These are phyloP conservation scores for Epizoanthus ramosus DNA, from an alignment of 92 coral and sea anemone genomes.

Conservation along the genomic window DNA sequence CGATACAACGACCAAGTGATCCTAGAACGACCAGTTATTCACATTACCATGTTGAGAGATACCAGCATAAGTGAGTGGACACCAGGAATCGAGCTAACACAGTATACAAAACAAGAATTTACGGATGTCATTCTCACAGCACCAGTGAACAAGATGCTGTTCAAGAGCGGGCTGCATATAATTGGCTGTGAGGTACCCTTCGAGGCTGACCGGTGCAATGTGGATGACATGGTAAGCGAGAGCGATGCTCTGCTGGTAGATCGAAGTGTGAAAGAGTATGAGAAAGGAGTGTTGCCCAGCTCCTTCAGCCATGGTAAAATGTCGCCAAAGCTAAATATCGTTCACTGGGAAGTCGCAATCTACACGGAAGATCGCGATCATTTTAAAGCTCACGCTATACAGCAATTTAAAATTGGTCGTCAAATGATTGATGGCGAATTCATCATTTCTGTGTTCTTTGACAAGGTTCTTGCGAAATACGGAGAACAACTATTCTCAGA, in stretches of 20 bases:
- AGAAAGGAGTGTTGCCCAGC: slow-evolving; percentile 56
- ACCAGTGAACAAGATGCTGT: slow-evolving; percentile 58
- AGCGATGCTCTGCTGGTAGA: slow-evolving; percentile 74
- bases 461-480: slow-evolving; percentile 50
- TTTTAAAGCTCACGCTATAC: slow-evolving; percentile 69
- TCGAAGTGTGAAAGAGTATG: slow-evolving; percentile 71
- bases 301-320: slow-evolving; percentile 86
- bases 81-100: slow-evolving; percentile 46
- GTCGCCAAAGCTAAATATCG: slow-evolving; percentile 71
- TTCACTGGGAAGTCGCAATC: slow-evolving; percentile 84
- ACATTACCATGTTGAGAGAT: slow-evolving; percentile 60
- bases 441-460: slow-evolving; percentile 79
- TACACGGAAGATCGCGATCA: slow-evolving; percentile 73
- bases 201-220: slow-evolving; percentile 73
- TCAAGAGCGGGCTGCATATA: slow-evolving; percentile 66
- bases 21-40: slow-evolving; percentile 75
- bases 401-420: slow-evolving; percentile 68
- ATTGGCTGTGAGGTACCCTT: slow-evolving; percentile 89
- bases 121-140: slow-evolving; percentile 53
- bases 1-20: slow-evolving; percentile 72
- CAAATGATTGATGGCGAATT: slow-evolving; percentile 55
- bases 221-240: slow-evolving; percentile 68
- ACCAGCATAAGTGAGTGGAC: slow-evolving; percentile 22
- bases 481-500: slow-evolving; percentile 69
- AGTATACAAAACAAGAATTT: slow-evolving; percentile 53